Evolutionary conservation across 1,140 invertebrate species (phyloP).

Genomic region (Manduca sexta): DNA sequence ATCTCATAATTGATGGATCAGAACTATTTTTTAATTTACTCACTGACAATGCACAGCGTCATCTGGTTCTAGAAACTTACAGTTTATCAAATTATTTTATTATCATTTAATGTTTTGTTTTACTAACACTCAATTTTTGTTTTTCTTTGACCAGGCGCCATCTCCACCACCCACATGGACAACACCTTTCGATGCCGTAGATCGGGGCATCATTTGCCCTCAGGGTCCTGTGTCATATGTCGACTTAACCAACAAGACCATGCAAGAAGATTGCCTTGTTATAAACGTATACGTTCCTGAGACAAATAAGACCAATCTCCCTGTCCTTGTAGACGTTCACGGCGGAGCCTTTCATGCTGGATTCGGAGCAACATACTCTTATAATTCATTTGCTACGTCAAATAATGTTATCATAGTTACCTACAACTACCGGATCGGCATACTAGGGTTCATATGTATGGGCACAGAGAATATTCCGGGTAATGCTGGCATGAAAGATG

Average conservation of each 20-base stretch:
- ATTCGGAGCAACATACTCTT: background rate
- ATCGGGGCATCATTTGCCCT: background rate
- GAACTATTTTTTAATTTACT: too few species aligned
- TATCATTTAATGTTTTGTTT: too few species aligned
- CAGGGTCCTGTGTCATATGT: background rate
- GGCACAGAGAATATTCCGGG: constrained; percentile 6
- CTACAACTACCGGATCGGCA: constrained; percentile 7
- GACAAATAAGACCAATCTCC: constrained; percentile 4
- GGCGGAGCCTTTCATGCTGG: constrained; percentile 15
- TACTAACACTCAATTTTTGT: too few species aligned
- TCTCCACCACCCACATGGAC: background rate
- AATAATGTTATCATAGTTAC: constrained; percentile 6
- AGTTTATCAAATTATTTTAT: too few species aligned
- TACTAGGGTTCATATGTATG: constrained; percentile 6
- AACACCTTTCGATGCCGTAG: background rate
- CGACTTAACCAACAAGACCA: background rate
- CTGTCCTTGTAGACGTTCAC: constrained; percentile 15
- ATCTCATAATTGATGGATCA: too few species aligned
- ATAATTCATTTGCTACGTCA: background rate
- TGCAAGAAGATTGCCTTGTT: constrained; percentile 6
- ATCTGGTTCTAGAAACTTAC: too few species aligned
- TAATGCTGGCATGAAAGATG: constrained; percentile 10
- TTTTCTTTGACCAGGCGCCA: background rate
- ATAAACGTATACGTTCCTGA: constrained; percentile 2
- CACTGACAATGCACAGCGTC: too few species aligned